A percentile compares a stretch with the other conserved stretches of the same genome.
Conservation (phyloP, 1,140 invertebrate genomes). For the Musca vetustissima region DNA sequence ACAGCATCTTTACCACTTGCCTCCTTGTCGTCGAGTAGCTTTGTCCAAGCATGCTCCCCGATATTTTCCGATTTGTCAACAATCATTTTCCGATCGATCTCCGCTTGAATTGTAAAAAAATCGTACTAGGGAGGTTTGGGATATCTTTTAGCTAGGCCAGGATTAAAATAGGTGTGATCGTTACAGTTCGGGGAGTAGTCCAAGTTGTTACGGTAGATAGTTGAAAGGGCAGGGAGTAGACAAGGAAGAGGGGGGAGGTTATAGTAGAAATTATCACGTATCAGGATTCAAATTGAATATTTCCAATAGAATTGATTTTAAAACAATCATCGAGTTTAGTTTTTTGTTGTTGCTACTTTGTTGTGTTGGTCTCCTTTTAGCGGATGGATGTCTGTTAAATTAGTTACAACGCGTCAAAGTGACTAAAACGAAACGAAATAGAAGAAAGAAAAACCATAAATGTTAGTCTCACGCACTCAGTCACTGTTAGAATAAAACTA, state of each 20-base stretch:
- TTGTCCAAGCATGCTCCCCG: constrained; percentile 48
- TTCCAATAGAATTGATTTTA: constrained; percentile 19
- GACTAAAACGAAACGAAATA: too few species aligned
- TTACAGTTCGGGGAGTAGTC: too few species aligned
- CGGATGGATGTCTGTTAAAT: neutral
- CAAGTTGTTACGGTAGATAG: too few species aligned
- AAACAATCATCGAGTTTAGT: constrained; percentile 14
- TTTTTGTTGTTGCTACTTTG: neutral
- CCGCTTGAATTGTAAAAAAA: too few species aligned
- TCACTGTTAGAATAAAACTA: neutral
- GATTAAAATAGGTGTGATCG: too few species aligned
- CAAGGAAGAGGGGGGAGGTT: too few species aligned
- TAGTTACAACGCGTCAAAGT: too few species aligned
- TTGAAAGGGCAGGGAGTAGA: too few species aligned
- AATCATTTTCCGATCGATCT: constrained; percentile 36
- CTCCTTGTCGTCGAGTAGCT: constrained; percentile 46
- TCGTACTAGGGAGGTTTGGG: too few species aligned
- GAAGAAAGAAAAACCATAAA: too few species aligned
- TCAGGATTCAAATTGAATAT: constrained; percentile 5
- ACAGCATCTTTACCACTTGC: constrained; percentile 33
- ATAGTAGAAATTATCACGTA: constrained; percentile 1
- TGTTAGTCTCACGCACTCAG: neutral
- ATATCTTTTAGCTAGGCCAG: too few species aligned
- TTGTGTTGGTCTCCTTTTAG: neutral
- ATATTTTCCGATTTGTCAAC: constrained; percentile 45